Percentiles rank a stretch among this genome's conserved stretches.
phyloP scores from a whole-genome alignment of 2,797 vertebrate genomes.

The Vultur gryphus region DNA sequence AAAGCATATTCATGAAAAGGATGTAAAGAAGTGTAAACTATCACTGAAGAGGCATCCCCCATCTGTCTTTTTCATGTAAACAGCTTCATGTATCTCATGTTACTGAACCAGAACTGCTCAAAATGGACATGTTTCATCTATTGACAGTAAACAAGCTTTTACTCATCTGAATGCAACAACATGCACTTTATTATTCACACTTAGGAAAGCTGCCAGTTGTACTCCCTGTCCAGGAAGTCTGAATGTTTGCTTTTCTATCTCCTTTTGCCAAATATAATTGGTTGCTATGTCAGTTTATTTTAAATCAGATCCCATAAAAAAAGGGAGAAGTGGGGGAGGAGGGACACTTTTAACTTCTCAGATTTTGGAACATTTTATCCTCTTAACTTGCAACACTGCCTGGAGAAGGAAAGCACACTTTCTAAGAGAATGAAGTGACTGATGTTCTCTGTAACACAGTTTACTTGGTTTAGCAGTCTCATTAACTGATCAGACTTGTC shows the following conservation, averaged over 20 bases:
- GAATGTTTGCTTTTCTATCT: conserved; percentile 76
- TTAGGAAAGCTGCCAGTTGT: conserved; percentile 70
- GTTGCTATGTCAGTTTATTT: conserved; percentile 77
- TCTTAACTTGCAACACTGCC: conserved; percentile 14
- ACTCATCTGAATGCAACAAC: conserved; percentile 60
- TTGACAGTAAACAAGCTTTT: conserved; percentile 46
- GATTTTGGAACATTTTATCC: conserved; percentile 63
- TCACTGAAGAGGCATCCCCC: neutral
- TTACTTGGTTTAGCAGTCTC: neutral
- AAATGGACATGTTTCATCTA: conserved; percentile 42
- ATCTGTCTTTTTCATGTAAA: neutral
- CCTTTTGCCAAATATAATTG: conserved; percentile 75
- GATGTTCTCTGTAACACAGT: neutral
- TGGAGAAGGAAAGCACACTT: neutral
- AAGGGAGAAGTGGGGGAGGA: conserved; percentile 39
- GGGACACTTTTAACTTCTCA: conserved; percentile 46
- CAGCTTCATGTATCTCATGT: neutral
- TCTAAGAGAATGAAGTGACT: neutral
- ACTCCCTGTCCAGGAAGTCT: conserved; percentile 77
- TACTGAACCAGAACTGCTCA: neutral
- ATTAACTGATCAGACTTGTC: neutral
- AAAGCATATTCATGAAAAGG: neutral
- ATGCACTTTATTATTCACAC: conserved; percentile 71
- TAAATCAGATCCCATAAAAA: conserved; percentile 72
- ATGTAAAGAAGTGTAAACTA: neutral